These are phyloP conservation scores for Sebastes umbrosus DNA, from an alignment of 2,797 vertebrate species.

Conservation along the genomic window DNA sequence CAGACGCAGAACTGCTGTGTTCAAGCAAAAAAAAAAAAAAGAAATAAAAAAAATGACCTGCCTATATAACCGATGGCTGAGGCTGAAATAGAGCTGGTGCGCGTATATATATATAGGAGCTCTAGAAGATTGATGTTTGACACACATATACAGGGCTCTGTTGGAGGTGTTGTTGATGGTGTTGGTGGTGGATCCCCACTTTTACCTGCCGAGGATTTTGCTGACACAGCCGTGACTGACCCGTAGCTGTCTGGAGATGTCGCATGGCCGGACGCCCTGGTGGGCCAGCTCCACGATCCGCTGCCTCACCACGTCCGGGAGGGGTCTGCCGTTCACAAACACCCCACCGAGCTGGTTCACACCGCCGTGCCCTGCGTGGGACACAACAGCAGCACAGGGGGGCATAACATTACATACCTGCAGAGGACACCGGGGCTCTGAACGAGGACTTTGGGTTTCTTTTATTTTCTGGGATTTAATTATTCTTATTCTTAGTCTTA, in stretches of 20 bases:
- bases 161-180: conserved; percentile 37
- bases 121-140: conserved; percentile 76
- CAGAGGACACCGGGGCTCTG: conserved; percentile 49
- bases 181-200: conserved; percentile 68
- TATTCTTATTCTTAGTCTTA: no score
- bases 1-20: conserved; percentile 66
- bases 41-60: conserved; percentile 54
- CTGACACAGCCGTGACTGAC: conserved; percentile 99
- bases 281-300: conserved; percentile 99
- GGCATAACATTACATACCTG: conserved; percentile 89
- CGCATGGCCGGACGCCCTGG: conserved; percentile 97
- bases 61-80: conserved; percentile 71
- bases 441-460: neutral
- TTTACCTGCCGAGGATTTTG: conserved; percentile 99
- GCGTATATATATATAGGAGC: conserved; percentile 37
- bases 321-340: conserved; percentile 99
- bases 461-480: neutral
- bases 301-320: conserved; percentile 98
- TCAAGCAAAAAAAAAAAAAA: conserved; percentile 33
- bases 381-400: conserved; percentile 87
- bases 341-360: conserved; percentile 99
- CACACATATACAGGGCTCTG: conserved; percentile 51
- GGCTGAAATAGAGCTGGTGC: conserved; percentile 70
- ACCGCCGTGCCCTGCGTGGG: conserved; percentile 99
- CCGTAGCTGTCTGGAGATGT: conserved; percentile 98